A percentile compares a stretch with the other conserved stretches of the same genome.
Conservation (phyloP, 2,113 vertebrate genomes). For the Tragelaphus scriptus region DNA sequence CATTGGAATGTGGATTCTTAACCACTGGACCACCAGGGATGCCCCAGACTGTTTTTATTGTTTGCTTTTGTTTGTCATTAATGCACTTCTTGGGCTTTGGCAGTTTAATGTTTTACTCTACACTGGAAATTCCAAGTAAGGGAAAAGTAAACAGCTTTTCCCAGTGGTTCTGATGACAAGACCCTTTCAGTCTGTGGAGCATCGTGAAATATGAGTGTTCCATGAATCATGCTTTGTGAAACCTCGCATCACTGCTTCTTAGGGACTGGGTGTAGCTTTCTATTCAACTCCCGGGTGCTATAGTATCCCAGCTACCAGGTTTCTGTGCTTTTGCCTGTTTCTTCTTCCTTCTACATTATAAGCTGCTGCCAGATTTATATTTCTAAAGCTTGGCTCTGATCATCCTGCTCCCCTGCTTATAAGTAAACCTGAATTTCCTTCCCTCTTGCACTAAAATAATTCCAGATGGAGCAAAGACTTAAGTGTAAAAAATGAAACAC, state of each 20-base stretch:
- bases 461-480: constrained; percentile 19
- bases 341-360: background rate
- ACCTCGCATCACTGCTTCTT: background rate
- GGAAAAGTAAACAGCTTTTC: background rate
- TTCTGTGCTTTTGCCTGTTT: background rate
- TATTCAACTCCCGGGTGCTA: rapidly evolving
- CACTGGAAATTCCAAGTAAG: background rate
- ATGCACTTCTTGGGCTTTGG: background rate
- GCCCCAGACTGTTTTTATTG: background rate
- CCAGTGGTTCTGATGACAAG: background rate
- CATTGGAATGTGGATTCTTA: background rate
- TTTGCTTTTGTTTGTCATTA: background rate
- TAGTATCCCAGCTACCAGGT: background rate
- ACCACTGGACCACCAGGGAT: background rate
- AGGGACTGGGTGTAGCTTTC: background rate
- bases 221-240: background rate
- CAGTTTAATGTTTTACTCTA: background rate
- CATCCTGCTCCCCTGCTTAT: background rate
- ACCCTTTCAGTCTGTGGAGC: rapidly evolving
- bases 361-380: constrained; percentile 39
- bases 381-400: background rate
- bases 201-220: background rate
- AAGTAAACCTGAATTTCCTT: constrained; percentile 31
- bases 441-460: constrained; percentile 19
- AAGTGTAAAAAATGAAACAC: background rate